Conservation (phyloP, 2,888 invertebrate species). For the Diplazon laetatorius region DNA sequence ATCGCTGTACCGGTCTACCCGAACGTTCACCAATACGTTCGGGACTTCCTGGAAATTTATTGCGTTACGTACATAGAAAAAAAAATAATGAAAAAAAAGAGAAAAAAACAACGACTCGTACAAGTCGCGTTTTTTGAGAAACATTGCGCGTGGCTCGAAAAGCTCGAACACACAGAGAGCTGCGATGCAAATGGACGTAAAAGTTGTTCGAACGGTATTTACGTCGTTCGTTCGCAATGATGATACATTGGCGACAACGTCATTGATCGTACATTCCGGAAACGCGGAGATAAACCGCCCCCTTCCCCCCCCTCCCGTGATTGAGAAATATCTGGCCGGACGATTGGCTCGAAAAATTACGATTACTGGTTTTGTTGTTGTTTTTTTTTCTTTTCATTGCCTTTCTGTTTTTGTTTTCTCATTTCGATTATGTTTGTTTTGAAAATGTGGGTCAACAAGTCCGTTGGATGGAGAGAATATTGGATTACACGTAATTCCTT, state of each 20-base stretch:
- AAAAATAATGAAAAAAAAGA: too few relatives aligned
- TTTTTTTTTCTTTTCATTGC: neutral
- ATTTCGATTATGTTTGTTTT: neutral
- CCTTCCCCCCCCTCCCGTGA: too few relatives aligned
- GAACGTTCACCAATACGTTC: too few relatives aligned
- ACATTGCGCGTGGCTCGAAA: too few relatives aligned
- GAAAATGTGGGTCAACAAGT: slow-evolving; percentile 24
- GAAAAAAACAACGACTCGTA: too few relatives aligned
- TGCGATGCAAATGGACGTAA: slow-evolving; percentile 56
- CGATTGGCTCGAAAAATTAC: neutral
- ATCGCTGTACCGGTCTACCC: slow-evolving; percentile 12
- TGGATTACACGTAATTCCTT: slow-evolving; percentile 46
- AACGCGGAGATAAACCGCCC: too few relatives aligned
- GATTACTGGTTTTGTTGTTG: slow-evolving; percentile 9
- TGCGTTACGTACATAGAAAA: too few relatives aligned
- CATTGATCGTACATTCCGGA: slow-evolving; percentile 29
- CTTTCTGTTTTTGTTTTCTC: neutral
- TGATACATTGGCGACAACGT: slow-evolving; percentile 48
- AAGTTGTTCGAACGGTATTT: slow-evolving; percentile 43
- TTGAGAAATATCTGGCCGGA: neutral
- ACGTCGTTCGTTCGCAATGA: slow-evolving; percentile 45
- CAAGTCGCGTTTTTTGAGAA: too few relatives aligned
- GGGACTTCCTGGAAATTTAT: slow-evolving; percentile 10
- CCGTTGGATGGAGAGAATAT: slow-evolving; percentile 32
- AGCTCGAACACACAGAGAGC: too few relatives aligned